Percentiles rank a stretch among this genome's conserved stretches.
phyloP scores from a whole-genome alignment of 2,113 vertebrate species.

The Antechinus flavipes region DNA sequence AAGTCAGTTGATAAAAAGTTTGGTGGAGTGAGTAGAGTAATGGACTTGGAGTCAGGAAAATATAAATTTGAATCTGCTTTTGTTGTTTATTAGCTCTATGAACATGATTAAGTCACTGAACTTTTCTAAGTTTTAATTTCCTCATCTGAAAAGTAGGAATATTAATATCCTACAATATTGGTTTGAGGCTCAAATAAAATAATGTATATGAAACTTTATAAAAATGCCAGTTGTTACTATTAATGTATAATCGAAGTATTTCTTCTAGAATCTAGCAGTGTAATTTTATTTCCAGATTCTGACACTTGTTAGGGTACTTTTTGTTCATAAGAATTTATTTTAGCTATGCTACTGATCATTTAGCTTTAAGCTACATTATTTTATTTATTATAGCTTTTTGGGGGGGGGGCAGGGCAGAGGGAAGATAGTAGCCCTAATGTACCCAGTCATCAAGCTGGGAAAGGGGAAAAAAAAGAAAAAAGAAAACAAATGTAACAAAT shows the following conservation, averaged over 20 bases:
- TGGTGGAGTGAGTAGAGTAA: too few relatives aligned
- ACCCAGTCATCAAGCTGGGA: background rate
- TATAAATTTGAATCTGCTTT: too few relatives aligned
- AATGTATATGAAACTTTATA: background rate
- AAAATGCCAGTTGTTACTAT: background rate
- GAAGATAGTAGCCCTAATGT: background rate
- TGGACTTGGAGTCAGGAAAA: too few relatives aligned
- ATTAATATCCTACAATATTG: too few relatives aligned
- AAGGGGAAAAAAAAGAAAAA: background rate
- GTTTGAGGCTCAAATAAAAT: too few relatives aligned
- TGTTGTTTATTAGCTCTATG: too few relatives aligned
- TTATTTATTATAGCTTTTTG: background rate
- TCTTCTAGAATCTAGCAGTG: background rate
- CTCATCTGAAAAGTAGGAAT: too few relatives aligned
- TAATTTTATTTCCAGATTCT: background rate
- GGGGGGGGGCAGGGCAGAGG: too few relatives aligned
- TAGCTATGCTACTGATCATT: background rate
- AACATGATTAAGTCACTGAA: too few relatives aligned
- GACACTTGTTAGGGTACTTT: background rate
- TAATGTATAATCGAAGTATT: background rate
- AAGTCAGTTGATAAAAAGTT: too few relatives aligned
- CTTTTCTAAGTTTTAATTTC: too few relatives aligned
- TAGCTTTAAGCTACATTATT: background rate
- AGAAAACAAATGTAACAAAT: background rate
- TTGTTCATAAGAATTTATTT: background rate